Percentiles rank a stretch among this genome's conserved stretches.
These are phyloP conservation scores for Xyrichtys novacula DNA, from an alignment of 2,797 vertebrate genomes.

Conservation along the genomic window DNA sequence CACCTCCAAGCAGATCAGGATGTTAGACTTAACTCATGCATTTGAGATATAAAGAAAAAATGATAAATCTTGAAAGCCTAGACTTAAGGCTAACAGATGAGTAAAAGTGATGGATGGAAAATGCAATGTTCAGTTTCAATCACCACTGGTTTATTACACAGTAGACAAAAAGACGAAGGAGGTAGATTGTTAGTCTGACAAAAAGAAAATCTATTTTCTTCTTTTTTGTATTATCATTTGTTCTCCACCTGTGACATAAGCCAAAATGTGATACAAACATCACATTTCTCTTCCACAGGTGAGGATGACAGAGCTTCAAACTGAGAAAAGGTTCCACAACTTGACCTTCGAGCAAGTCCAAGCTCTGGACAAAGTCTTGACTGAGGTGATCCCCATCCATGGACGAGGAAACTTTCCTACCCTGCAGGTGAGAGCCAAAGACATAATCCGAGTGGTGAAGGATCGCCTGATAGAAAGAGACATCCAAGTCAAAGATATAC, in stretches of 20 bases:
- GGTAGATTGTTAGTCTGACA: not conserved
- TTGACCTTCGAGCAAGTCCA: conserved; percentile 93
- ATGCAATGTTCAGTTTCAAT: not conserved
- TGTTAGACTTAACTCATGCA: conserved; percentile 3
- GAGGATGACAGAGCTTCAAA: conserved; percentile 70
- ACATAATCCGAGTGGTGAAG: conserved; percentile 93
- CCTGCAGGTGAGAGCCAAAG: conserved; percentile 93
- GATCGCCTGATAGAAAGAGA: conserved; percentile 89
- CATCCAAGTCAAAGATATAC: conserved; percentile 91
- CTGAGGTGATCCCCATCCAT: conserved; percentile 93
- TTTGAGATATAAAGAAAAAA: conserved; percentile 11
- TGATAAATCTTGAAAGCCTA: not conserved
- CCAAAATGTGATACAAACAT: conserved; percentile 37
- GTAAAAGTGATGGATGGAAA: not conserved
- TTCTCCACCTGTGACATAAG: conserved; percentile 8
- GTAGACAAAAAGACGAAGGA: conserved; percentile 8
- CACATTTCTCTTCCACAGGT: conserved; percentile 61
- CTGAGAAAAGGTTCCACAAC: conserved; percentile 88
- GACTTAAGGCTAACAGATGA: conserved; percentile 6
- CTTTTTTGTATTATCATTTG: conserved; percentile 13
- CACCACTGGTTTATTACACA: not conserved
- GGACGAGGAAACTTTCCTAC: conserved; percentile 97
- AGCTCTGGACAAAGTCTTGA: conserved; percentile 93
- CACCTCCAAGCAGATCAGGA: not conserved
- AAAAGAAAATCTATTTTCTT: not conserved